phyloP scores from a whole-genome alignment of 2,113 vertebrate species.

The Corydoras sp. region DNA sequence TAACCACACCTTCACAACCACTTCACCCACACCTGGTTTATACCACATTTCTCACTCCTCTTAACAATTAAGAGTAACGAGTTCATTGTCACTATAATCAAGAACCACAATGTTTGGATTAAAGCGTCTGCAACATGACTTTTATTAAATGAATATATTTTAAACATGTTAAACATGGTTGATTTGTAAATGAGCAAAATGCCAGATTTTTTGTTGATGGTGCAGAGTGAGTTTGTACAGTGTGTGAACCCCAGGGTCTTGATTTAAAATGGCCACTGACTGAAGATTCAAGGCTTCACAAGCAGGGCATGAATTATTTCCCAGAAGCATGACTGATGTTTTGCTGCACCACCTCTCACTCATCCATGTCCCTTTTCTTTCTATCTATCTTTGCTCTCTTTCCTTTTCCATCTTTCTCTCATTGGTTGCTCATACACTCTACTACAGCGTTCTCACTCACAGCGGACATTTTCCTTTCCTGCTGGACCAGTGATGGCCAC shows the following conservation, averaged over 20 bases:
- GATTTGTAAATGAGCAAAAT: neutral
- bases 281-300: conserved; percentile 62
- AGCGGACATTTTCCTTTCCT: no score
- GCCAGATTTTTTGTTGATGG: neutral
- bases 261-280: conserved; percentile 68
- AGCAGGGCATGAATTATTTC: conserved; percentile 63
- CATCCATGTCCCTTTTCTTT: conserved; percentile 27
- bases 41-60: no score
- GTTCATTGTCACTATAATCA: no score
- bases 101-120: neutral
- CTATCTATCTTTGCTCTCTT: conserved; percentile 9
- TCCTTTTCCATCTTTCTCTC: neutral
- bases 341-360: conserved; percentile 31
- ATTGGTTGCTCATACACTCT: neutral
- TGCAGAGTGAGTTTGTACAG: conserved; percentile 27
- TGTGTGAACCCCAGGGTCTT: conserved; percentile 42
- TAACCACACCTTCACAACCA: no score
- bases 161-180: neutral
- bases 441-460: no score
- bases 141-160: no score
- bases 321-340: conserved; percentile 53
- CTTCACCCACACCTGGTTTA: no score
- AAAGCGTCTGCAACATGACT: no score
- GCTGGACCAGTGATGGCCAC: no score
- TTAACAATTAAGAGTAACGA: no score